These are phyloP conservation scores for Crotalus helleri DNA, from an alignment of 2,113 vertebrate species.

Conservation along the genomic window DNA sequence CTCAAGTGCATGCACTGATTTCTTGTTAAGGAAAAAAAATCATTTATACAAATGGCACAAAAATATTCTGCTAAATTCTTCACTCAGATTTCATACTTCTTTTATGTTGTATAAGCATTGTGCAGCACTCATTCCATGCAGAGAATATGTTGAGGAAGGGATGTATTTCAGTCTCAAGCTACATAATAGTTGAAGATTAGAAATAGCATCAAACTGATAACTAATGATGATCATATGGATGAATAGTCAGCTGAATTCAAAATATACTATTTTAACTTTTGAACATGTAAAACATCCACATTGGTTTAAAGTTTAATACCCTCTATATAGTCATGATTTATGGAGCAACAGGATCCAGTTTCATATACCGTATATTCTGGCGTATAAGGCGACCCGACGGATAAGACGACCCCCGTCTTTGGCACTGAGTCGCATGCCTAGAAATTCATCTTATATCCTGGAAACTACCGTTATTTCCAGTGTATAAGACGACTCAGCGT, in stretches of 20 bases:
- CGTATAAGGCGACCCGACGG: too few relatives aligned
- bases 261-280: not conserved
- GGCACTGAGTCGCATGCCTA: too few relatives aligned
- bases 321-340: not conserved
- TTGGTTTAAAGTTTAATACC: not conserved
- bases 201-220: not conserved
- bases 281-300: not conserved
- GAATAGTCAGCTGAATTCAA: not conserved
- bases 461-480: too few relatives aligned
- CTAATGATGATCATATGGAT: not conserved
- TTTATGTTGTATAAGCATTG: not conserved
- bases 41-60: not conserved
- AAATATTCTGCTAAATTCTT: not conserved
- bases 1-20: not conserved
- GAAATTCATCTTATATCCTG: too few relatives aligned
- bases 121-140: not conserved
- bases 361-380: too few relatives aligned
- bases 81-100: not conserved
- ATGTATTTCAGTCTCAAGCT: not conserved
- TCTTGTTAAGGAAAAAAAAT: not conserved
- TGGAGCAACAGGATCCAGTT: not conserved
- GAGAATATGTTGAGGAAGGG: not conserved
- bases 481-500: too few relatives aligned
- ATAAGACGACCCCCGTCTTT: too few relatives aligned
- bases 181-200: not conserved